Base-by-base conservation (phyloP, 2,797 vertebrate species). In the Channa striata region DNA sequence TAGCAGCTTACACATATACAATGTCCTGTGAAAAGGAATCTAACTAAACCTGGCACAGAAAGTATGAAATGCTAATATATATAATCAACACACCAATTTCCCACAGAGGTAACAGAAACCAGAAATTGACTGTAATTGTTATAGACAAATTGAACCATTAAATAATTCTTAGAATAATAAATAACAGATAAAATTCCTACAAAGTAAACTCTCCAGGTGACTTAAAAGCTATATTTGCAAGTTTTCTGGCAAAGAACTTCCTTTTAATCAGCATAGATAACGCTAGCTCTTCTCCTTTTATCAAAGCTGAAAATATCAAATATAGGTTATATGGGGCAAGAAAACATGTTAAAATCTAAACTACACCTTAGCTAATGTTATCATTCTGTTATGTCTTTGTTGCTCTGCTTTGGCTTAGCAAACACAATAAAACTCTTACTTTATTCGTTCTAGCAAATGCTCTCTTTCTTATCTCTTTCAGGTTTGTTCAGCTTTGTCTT, bases 401-500 rank as follows among this genome's bases (percentile, higher is more conserved):
- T 17, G 10, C 49, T 17, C 16, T 30, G 14, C 12, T 23, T 16
- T 14, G 23, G 3, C 25, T 9, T 5, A 5, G 9, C 34, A 5
- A 19, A 14, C 47, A 14, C n/a, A n/a, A 6, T 14, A 14, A 1
- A 34, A 42, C n/a, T 20, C 11, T 12, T 37, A 4, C 0, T 20
- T 20, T 17, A 39, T 47, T 56, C 19, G 19, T 23, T 23, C 10
- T 14, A 37, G 33, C 11, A 2, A 12, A n/a, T 7, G 1, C 33
- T 56, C 13, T 40, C 1, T 17, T 57, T 14, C 3, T 62, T 44
- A 37, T 68, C 8, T 82, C 58, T 60, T 72, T 6, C 90, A 97
- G 98, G 97, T 61, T 85, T 97, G 75, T 99, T 99, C 70, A 94
- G 98, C 69, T 94, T 97, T 69, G 74, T 97, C 77, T 96, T 99